These are phyloP conservation scores for Myiozetetes cayanensis DNA, from an alignment of 2,113 vertebrate genomes.

Conservation along the genomic window DNA sequence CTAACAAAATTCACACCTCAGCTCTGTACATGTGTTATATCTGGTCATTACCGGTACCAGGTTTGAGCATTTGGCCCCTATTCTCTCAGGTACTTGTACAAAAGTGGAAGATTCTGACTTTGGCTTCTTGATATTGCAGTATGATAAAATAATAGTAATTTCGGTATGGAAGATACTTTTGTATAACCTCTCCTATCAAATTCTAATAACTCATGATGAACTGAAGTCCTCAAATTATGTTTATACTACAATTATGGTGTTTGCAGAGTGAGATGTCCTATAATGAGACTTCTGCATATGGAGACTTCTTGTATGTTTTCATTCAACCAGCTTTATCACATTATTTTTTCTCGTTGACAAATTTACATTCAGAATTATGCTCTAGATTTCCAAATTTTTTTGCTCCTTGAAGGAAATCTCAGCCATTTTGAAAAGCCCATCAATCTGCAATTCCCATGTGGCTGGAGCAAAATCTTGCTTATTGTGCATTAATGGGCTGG, in stretches of 20 bases:
- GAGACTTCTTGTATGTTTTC: background rate
- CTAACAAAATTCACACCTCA: background rate
- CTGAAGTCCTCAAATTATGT: background rate
- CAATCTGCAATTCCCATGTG: background rate
- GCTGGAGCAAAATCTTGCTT: background rate
- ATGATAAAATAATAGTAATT: background rate
- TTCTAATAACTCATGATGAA: background rate
- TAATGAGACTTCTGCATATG: background rate
- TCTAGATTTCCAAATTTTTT: background rate
- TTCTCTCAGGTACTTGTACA: background rate
- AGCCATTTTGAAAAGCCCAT: constrained; percentile 17
- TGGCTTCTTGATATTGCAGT: background rate
- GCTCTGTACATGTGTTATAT: background rate
- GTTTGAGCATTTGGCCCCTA: background rate
- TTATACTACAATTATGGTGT: background rate
- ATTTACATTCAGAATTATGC: background rate
- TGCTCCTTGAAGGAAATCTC: background rate
- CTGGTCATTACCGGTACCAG: background rate
- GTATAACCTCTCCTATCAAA: background rate
- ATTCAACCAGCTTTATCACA: background rate
- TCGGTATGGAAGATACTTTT: background rate
- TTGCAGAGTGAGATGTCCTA: background rate
- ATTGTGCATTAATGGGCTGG: background rate
- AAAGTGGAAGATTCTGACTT: background rate
- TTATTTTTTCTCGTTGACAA: background rate